phyloP scores from a whole-genome alignment of 2,888 invertebrate species.

The Drosophila pegasa region DNA sequence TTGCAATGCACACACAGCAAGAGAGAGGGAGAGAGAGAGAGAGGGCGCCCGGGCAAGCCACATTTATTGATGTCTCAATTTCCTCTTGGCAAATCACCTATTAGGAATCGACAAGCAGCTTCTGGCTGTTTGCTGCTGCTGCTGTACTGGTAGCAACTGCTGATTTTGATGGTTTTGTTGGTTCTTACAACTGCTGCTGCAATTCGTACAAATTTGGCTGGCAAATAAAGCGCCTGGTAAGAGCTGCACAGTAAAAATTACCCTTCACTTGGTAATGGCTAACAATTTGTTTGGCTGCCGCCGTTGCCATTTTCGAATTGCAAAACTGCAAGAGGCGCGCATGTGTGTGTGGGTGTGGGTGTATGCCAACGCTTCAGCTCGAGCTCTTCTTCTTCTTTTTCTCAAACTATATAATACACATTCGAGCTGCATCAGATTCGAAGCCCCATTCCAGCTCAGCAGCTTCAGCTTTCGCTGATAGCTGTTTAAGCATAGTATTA shows the following conservation, averaged over 20 bases:
- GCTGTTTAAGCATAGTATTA: slow-evolving; percentile 59
- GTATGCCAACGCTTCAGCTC: slow-evolving; percentile 3
- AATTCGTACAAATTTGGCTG: slow-evolving; percentile 79
- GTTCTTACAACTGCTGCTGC: slow-evolving; percentile 67
- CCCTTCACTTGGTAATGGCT: slow-evolving; percentile 77
- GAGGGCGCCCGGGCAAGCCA: slow-evolving; percentile 60
- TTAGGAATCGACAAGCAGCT: slow-evolving; percentile 76
- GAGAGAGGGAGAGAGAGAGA: too few species aligned
- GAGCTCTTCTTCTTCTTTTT: not conserved
- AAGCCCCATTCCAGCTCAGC: slow-evolving; percentile 53
- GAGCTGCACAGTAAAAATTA: slow-evolving; percentile 75
- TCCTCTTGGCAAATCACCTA: slow-evolving; percentile 79
- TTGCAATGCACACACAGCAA: slow-evolving; percentile 27
- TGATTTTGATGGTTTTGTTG: slow-evolving; percentile 60
- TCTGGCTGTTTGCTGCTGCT: slow-evolving; percentile 28
- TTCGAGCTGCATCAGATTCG: slow-evolving; percentile 35
- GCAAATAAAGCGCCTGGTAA: slow-evolving; percentile 68
- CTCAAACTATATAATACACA: slow-evolving; percentile 36
- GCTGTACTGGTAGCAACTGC: slow-evolving; percentile 16
- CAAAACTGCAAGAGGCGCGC: slow-evolving; percentile 43
- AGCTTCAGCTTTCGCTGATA: slow-evolving; percentile 45
- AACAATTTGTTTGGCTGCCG: slow-evolving; percentile 75
- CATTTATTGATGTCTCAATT: slow-evolving; percentile 82
- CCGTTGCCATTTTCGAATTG: slow-evolving; percentile 41
- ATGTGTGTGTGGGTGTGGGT: slow-evolving; percentile 21